These are phyloP conservation scores for Acridotheres tristis DNA, from an alignment of 2,797 vertebrate genomes.

Conservation along the genomic window DNA sequence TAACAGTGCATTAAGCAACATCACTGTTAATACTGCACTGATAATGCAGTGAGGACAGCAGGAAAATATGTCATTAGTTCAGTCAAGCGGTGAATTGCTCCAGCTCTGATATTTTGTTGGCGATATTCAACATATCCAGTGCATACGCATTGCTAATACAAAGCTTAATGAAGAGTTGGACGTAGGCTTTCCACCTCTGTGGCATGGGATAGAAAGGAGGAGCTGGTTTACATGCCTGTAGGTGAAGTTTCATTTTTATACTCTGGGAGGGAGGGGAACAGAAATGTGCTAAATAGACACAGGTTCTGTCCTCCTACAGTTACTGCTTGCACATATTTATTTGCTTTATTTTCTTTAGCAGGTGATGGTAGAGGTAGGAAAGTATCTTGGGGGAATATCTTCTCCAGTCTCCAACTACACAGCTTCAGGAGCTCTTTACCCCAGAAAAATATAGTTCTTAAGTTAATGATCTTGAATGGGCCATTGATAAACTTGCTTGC, in stretches of 20 bases:
- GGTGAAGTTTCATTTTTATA: background rate
- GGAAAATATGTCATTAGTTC: slow-evolving; percentile 8
- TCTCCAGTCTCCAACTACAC: background rate
- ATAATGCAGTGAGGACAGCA: background rate
- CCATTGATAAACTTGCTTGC: background rate
- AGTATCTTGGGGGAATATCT: background rate
- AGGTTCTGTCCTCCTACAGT: background rate
- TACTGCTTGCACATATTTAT: background rate
- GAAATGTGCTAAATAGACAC: background rate
- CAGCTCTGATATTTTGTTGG: background rate
- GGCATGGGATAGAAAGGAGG: background rate
- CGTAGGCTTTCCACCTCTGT: background rate
- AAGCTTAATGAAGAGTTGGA: background rate
- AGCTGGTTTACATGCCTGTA: background rate
- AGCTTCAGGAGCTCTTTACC: background rate
- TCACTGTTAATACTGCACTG: background rate
- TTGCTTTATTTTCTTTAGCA: background rate
- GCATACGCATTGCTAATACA: background rate
- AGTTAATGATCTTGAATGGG: background rate
- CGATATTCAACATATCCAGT: background rate
- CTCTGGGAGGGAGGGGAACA: background rate
- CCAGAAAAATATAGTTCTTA: background rate
- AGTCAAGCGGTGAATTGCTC: background rate
- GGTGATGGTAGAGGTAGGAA: background rate
- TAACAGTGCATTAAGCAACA: slow-evolving; percentile 29